These are phyloP conservation scores for Dryadula phaetusa DNA, from an alignment of 2,888 invertebrate genomes.

Conservation along the genomic window DNA sequence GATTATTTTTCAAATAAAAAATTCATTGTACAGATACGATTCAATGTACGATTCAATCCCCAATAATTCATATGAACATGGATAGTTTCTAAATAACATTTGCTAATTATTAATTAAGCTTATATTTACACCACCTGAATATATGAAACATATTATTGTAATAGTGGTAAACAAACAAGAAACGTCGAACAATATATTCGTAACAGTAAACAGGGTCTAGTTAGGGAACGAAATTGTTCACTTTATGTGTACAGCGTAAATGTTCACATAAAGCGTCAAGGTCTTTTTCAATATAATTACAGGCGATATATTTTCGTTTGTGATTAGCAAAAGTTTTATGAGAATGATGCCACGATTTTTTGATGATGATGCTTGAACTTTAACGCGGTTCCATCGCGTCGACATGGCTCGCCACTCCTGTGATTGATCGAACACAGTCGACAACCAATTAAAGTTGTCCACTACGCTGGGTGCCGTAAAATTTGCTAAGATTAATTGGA, in stretches of 20 bases:
- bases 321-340: conserved; percentile 28
- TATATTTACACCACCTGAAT: background rate
- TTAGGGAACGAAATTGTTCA: conserved; percentile 11
- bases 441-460: conserved; percentile 80
- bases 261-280: conserved; percentile 25
- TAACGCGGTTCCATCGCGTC: conserved; percentile 27
- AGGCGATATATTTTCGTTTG: conserved; percentile 36
- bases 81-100: background rate
- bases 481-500: conserved; percentile 65
- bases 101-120: background rate
- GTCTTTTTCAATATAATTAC: conserved; percentile 30
- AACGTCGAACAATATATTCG: background rate
- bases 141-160: conserved; percentile 4
- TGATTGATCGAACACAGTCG: conserved; percentile 71
- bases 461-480: conserved; percentile 66
- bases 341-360: conserved; percentile 34
- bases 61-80: background rate
- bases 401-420: conserved; percentile 62
- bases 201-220: conserved; percentile 1
- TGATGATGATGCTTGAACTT: conserved; percentile 25
- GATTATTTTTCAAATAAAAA: too few species aligned
- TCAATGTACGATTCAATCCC: background rate
- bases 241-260: background rate
- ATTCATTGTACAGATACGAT: too few species aligned
- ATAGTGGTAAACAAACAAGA: conserved; percentile 1